phyloP scores from a whole-genome alignment of 2,113 vertebrate genomes.

The Notarius lentiginosus region DNA sequence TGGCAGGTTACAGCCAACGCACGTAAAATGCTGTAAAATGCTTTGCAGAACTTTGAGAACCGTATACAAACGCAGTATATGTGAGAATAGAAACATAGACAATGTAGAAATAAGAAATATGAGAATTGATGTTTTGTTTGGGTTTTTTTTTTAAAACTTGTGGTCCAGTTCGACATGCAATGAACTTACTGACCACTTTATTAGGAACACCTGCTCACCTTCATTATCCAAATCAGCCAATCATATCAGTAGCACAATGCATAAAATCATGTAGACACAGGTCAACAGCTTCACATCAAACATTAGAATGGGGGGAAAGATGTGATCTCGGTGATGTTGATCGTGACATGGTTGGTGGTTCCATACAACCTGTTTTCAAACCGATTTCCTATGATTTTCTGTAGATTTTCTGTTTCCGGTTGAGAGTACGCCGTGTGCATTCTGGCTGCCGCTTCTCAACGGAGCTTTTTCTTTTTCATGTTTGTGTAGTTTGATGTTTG shows the following conservation, averaged over 20 bases:
- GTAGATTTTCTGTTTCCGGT: too few species aligned
- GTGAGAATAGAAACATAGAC: background rate
- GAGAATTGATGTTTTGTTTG: background rate
- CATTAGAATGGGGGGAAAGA: background rate
- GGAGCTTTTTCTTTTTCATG: too few species aligned
- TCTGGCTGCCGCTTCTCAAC: too few species aligned
- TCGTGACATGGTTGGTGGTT: too few species aligned
- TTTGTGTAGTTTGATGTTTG: too few species aligned
- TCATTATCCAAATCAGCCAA: too few species aligned
- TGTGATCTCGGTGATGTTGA: too few species aligned
- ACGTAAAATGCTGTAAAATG: constrained; percentile 22
- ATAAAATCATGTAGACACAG: background rate
- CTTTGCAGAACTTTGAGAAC: background rate
- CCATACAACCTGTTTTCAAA: too few species aligned
- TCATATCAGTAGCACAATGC: too few species aligned
- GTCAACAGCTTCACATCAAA: background rate
- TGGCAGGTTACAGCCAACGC: background rate
- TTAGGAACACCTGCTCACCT: too few species aligned
- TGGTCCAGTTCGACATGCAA: background rate
- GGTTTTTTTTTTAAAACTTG: background rate
- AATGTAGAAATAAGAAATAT: background rate
- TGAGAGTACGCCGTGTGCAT: too few species aligned
- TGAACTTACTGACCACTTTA: background rate
- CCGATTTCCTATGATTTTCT: too few species aligned
- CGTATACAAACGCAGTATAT: background rate